Base-by-base conservation (phyloP, 2,113 vertebrate genomes). In the Connochaetes taurinus region DNA sequence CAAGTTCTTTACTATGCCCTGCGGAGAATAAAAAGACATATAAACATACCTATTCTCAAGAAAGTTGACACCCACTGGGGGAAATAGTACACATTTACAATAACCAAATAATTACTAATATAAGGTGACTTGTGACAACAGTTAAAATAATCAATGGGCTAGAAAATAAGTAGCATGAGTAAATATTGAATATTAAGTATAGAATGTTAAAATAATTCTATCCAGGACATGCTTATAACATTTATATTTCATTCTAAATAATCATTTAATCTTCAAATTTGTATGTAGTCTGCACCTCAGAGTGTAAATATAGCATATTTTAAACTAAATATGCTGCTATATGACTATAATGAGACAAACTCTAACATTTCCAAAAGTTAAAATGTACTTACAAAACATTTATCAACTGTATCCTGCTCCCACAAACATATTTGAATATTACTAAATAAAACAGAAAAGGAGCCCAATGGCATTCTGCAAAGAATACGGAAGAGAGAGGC, bases 361-460 rank as follows among this genome's bases (percentile, higher is more conserved):
- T 90, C 47, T n/a, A 80, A 86, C n/a, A 74, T 53, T 89, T 45
- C 43, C n/a, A 36, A 67, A 67, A 97, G 27, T 97, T 96, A 57
- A 78, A 92, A 16, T 89, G 12, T 31, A 71, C 13, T 60, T 53
- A 58, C 2, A 31, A 92, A 94, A 60, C 19, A 62, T n/a, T 67
- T 33, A 85, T 67, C 88, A 52, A 88, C 15, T 85, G 14, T 60
- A 92, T 45, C 7, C 43, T 74, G 19, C 45, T 85, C 23, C 40
- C 52, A 87, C 11, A 83, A 91, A 62, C 6, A 71, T 40, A 52
- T 23, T 85, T 88, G 40, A 84, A 57, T 58, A 78, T 96, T 85
- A 71, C 4, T 50, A 55, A 19, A 83, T 36, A 83, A 88, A 90
- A 64, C 36, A 64, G 45, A 83, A 82, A 92, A 74, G 60, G 2